A percentile compares a stretch with the other conserved stretches of the same genome.
Evolutionary conservation across 2,797 vertebrate species (phyloP).

Genomic region (Myripristis murdjan): DNA sequence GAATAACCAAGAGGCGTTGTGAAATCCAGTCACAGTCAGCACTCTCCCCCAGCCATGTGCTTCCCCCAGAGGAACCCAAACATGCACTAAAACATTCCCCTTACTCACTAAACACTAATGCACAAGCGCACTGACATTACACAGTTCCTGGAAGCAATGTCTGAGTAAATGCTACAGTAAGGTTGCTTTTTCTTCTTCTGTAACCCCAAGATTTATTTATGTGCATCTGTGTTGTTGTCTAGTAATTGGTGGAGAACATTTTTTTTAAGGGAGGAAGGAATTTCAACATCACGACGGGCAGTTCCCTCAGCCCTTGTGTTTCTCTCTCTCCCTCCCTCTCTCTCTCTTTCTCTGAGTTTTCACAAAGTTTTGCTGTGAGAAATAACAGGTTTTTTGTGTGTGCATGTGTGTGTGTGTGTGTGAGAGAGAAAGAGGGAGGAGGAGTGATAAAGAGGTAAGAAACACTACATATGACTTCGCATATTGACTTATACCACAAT

Average conservation of each 20-base stretch:
- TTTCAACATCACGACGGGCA: background rate
- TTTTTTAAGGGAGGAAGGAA: constrained; percentile 18
- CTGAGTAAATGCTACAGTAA: constrained; percentile 21
- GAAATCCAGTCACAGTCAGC: constrained; percentile 40
- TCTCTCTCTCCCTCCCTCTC: background rate
- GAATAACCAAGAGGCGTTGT: constrained; percentile 53
- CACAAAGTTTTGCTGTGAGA: background rate
- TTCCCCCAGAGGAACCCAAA: constrained; percentile 9
- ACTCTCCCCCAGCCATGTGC: background rate
- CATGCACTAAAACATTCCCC: constrained; percentile 7
- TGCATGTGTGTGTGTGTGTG: background rate
- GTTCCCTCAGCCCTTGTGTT: constrained; percentile 5
- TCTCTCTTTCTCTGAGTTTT: background rate
- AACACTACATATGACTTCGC: constrained; percentile 20
- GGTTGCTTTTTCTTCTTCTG: constrained; percentile 22
- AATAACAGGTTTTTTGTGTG: background rate
- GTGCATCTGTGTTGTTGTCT: constrained; percentile 25
- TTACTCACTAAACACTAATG: constrained; percentile 27
- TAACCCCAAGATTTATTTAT: constrained; percentile 37
- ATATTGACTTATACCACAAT: constrained; percentile 19
- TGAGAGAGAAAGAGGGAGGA: background rate
- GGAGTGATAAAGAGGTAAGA: background rate
- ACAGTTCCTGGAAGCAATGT: constrained; percentile 31
- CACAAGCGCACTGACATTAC: constrained; percentile 36
- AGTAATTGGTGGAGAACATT: constrained; percentile 26